These are phyloP conservation scores for Eolophus roseicapilla DNA, from an alignment of 2,113 vertebrate species.

Conservation along the genomic window DNA sequence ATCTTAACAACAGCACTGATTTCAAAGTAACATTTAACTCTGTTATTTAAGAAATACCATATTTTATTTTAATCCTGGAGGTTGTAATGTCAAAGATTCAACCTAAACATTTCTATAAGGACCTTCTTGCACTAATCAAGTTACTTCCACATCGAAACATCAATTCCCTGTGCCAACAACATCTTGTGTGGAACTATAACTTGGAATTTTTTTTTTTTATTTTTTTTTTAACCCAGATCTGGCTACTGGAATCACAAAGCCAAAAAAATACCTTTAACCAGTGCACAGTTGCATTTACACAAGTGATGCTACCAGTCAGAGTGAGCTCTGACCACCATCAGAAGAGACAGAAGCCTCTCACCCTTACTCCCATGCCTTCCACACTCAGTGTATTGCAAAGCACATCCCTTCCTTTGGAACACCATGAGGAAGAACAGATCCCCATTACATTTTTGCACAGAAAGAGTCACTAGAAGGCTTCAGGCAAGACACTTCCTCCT, in stretches of 20 bases:
- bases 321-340: background rate
- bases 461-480: background rate
- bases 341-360: background rate
- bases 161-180: background rate
- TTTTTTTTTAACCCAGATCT: background rate
- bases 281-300: background rate
- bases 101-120: background rate
- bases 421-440: background rate
- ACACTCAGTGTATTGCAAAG: fast-evolving
- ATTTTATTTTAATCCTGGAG: background rate
- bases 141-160: background rate
- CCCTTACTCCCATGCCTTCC: background rate
- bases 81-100: background rate
- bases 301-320: background rate
- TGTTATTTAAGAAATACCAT: background rate
- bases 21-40: background rate
- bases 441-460: background rate
- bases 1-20: background rate
- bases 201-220: background rate
- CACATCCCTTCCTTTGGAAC: background rate
- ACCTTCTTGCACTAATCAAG: background rate
- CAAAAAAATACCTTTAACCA: background rate
- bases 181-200: background rate
- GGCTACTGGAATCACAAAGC: background rate
- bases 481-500: background rate